phyloP scores from a whole-genome alignment of 2,113 vertebrate species.

The Desmodus rotundus region DNA sequence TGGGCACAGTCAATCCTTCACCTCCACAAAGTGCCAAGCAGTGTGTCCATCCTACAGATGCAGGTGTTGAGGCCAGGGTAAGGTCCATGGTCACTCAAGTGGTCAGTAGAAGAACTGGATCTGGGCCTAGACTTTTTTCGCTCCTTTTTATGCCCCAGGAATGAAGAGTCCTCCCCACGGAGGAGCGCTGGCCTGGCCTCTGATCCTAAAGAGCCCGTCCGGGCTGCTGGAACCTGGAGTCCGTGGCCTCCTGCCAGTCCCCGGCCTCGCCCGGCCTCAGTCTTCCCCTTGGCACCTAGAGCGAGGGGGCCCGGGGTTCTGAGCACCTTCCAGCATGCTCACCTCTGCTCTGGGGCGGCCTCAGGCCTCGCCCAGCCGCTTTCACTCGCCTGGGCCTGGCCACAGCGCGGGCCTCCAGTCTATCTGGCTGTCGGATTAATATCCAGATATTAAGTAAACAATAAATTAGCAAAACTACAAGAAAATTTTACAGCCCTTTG shows the following conservation, averaged over 20 bases:
- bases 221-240: background rate
- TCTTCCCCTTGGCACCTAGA: rapidly evolving
- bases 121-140: background rate
- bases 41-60: background rate
- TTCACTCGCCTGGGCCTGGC: background rate
- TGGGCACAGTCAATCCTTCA: background rate
- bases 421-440: slow-evolving; percentile 68
- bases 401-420: rapidly evolving
- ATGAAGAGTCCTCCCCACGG: background rate
- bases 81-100: background rate
- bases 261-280: background rate
- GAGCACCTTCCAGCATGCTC: rapidly evolving
- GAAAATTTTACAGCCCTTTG: slow-evolving; percentile 80
- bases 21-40: background rate
- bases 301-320: background rate
- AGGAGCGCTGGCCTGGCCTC: background rate
- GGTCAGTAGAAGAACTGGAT: background rate
- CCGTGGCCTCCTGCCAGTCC: rapidly evolving
- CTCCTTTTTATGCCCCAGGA: background rate
- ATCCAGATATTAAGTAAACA: slow-evolving; percentile 79
- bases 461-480: slow-evolving; percentile 80
- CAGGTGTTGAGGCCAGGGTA: background rate
- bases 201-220: background rate
- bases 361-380: background rate
- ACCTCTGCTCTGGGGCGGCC: rapidly evolving